These are phyloP conservation scores for Phalacrocorax brasilianus DNA, from an alignment of 2,113 vertebrate genomes.

Conservation along the genomic window DNA sequence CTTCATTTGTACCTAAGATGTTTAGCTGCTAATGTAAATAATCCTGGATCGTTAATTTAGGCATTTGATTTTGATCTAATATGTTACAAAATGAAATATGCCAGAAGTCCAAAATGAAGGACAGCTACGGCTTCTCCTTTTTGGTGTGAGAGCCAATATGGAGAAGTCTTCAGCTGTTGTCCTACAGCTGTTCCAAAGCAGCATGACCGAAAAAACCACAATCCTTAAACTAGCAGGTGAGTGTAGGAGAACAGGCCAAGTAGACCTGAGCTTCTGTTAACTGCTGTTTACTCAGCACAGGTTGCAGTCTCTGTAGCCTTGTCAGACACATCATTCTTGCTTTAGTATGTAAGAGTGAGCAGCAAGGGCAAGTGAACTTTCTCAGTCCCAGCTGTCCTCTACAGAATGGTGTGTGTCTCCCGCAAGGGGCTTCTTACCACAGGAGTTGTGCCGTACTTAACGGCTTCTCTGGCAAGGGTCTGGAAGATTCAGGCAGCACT, in stretches of 20 bases:
- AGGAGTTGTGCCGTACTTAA: background rate
- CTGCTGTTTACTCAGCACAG: background rate
- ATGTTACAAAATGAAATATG: background rate
- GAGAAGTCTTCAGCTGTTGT: background rate
- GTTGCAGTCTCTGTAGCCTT: background rate
- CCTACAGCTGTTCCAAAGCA: background rate
- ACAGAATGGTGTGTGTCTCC: background rate
- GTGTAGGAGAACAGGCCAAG: background rate
- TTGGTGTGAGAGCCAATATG: background rate
- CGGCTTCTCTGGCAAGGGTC: background rate
- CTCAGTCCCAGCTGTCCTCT: background rate
- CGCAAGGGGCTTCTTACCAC: background rate
- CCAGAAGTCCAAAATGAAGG: background rate
- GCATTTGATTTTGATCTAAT: background rate
- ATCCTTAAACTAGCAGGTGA: background rate
- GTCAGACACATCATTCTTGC: background rate
- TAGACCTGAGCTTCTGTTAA: background rate
- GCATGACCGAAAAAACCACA: background rate
- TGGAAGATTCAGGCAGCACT: background rate
- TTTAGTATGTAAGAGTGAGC: background rate
- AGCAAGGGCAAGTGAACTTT: background rate
- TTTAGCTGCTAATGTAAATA: background rate
- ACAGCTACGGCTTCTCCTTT: background rate
- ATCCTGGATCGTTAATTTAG: background rate
- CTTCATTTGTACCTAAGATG: background rate